Conservation (phyloP, 2,113 vertebrate genomes). For the Phalacrocorax carbo region DNA sequence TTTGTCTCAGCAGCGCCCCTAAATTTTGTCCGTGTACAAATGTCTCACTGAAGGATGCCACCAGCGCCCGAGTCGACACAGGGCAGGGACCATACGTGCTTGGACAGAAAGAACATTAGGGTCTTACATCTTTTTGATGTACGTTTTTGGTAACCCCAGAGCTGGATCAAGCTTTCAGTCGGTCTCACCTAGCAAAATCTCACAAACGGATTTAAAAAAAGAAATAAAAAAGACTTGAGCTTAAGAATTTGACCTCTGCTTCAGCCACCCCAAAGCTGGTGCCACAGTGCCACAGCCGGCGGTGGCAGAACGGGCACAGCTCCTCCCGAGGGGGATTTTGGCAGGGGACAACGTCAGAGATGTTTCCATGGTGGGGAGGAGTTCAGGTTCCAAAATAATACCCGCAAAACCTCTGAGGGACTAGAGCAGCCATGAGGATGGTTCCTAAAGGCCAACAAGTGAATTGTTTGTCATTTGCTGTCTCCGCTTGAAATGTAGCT, state of each 20-base stretch:
- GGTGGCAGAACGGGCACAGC: accelerated
- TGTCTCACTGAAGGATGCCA: neutral
- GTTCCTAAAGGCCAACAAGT: accelerated
- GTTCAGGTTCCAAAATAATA: neutral
- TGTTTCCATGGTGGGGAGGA: neutral
- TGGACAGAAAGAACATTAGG: neutral
- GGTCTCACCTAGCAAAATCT: neutral
- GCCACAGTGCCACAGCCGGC: neutral
- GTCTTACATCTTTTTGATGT: neutral
- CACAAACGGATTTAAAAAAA: neutral
- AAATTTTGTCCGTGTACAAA: neutral
- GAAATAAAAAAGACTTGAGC: neutral
- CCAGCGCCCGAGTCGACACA: accelerated
- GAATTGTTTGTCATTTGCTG: neutral
- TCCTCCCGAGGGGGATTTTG: accelerated
- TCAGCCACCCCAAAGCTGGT: neutral
- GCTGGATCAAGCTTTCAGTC: neutral
- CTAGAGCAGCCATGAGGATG: accelerated
- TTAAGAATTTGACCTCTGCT: neutral
- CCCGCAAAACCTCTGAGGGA: neutral
- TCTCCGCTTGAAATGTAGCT: neutral
- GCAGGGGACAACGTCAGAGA: neutral
- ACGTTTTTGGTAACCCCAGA: neutral
- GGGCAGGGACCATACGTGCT: neutral
- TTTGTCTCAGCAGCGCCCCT: slow-evolving; percentile 3